phyloP scores from a whole-genome alignment of 2,797 vertebrate species.

The Trachops cirrhosus region DNA sequence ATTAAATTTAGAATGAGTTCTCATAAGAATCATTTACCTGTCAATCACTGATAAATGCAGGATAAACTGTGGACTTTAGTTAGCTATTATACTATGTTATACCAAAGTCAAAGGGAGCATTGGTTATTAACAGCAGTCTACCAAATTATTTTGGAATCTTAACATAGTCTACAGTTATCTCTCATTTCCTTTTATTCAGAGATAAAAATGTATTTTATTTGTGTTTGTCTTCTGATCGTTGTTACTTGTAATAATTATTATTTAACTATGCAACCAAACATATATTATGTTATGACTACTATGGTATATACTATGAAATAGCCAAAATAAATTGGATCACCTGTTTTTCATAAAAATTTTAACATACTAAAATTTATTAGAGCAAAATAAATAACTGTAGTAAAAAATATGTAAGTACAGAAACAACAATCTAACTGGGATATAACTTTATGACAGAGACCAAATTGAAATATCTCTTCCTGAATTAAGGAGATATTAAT shows the following conservation, averaged over 20 bases:
- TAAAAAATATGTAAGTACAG: neutral
- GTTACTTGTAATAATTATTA: neutral
- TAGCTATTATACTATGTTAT: neutral
- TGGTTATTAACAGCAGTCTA: neutral
- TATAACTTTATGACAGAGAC: neutral
- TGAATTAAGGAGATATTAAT: neutral
- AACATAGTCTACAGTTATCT: neutral
- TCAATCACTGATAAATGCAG: neutral
- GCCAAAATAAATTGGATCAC: neutral
- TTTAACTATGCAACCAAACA: neutral
- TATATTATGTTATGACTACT: neutral
- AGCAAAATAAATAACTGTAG: neutral
- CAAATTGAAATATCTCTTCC: neutral
- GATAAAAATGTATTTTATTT: neutral
- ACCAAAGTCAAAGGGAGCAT: neutral
- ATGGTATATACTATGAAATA: neutral
- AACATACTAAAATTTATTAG: neutral
- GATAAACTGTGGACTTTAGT: neutral
- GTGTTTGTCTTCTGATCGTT: neutral
- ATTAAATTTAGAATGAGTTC: neutral
- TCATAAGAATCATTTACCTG: neutral
- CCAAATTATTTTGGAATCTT: neutral
- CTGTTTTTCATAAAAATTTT: neutral
- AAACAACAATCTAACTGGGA: constrained; percentile 11
- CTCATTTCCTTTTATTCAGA: neutral